Base-by-base conservation (phyloP, 2,888 invertebrate genomes). In the Philhelius pedissequus region DNA sequence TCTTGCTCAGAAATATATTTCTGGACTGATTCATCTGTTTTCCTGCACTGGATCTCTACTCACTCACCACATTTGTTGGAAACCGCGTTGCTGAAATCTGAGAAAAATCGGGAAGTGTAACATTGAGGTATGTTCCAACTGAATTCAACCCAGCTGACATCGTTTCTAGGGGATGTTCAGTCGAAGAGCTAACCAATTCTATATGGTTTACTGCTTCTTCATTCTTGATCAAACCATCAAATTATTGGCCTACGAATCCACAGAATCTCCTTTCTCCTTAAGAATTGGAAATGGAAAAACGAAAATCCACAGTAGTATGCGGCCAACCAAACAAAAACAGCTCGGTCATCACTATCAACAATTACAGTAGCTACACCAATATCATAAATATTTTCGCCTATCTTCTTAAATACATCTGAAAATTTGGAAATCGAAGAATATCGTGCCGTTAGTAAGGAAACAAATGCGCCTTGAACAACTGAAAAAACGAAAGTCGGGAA, bases 221-320 rank as follows among this genome's bases (percentile, higher is more conserved):
- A 38, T 82, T 82, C 58, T 56, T 76, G 20, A 8, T 43, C 7
- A 32, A 66, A 54, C 54, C 43, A 13, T 22, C 56, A 75, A 18
- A 56, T 74, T 80, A 79, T 82, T 92, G 87, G 90, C 69, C 71
- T 18, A 18, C 45, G 27, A 52, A 48, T 25, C 32, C 35, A 45
- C 13, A 20, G n/a, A 62, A 38, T 15, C 22, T 81, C 5, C 35
- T 35, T 11, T 62, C 75, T 18, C 5, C 75, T 18, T 58, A 77
- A 22, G 71, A 70, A 18, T 25, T 77, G 5, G 25, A 74, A 13
- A 58, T 68, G 18, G 83, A 86, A 22, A 70, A 54, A 35, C 18
- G 50, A 7, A 66, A 66, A 50, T 50, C 50, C 20, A 4, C 15
- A 2, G n/a, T 66, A 11, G 32, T 38, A 27, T 50, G 50, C 52